Percentiles rank a stretch among this genome's conserved stretches.
These are phyloP conservation scores for Acinonyx jubatus DNA, from an alignment of 2,113 vertebrate genomes.

Conservation along the genomic window DNA sequence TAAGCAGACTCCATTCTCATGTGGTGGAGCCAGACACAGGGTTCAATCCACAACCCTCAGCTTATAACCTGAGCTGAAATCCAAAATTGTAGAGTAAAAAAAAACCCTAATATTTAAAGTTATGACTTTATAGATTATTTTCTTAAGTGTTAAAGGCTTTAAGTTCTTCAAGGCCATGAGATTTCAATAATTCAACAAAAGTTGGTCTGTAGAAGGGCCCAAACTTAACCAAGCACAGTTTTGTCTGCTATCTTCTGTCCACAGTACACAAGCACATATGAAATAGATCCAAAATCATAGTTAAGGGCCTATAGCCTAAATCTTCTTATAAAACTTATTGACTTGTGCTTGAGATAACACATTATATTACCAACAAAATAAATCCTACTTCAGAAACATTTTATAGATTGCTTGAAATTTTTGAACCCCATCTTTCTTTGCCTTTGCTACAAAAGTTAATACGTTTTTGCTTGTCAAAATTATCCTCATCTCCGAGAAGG, in stretches of 20 bases:
- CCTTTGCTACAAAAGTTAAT: not conserved
- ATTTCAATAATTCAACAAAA: not conserved
- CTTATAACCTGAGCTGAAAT: too few relatives aligned
- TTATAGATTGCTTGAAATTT: not conserved
- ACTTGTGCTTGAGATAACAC: not conserved
- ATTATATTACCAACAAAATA: not conserved
- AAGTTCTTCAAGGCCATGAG: not conserved
- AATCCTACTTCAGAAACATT: not conserved
- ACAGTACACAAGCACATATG: not conserved
- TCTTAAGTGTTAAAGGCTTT: not conserved
- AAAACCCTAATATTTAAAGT: not conserved
- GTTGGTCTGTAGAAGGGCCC: not conserved
- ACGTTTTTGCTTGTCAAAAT: not conserved
- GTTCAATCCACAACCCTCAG: too few relatives aligned
- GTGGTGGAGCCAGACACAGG: too few relatives aligned
- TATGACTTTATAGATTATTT: not conserved
- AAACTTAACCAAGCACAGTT: not conserved
- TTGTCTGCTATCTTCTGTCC: not conserved
- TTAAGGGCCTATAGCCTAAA: not conserved
- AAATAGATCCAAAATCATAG: not conserved
- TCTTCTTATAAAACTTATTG: not conserved
- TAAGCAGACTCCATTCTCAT: too few relatives aligned
- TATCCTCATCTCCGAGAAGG: not conserved
- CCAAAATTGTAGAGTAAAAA: not conserved
- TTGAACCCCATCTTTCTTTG: not conserved